Evolutionary conservation across 2,797 vertebrate genomes (phyloP), one percentile per base, ranked within the genome.

Genomic region (Scomberomorus guttatus): DNA sequence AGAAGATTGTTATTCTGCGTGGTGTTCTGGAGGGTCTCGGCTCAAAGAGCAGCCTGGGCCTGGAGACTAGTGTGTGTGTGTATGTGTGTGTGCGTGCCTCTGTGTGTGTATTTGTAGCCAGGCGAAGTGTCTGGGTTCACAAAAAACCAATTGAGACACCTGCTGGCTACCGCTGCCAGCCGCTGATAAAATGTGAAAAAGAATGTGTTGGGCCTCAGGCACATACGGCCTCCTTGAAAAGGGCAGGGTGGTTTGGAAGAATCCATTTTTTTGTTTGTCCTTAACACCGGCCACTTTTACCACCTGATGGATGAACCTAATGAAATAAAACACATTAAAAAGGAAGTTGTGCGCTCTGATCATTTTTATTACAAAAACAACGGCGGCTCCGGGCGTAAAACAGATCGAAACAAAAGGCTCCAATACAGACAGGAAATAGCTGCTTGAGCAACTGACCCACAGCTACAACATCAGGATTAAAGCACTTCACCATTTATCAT

Each of bases 301-400:
- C 10, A 29, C 57, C 70, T 4, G 8, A n/a, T 0, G 61, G 79
- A 70, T 52, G 32, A 68, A 52, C 3, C 61, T 29, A 51, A 81
- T 59, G 37, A 83, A 92, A 92, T 79, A 79, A 89, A 80, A 86
- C 20, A 88, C 79, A 79, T 46, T 54, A 52, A 75, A 72, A 66
- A 61, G 32, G 37, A 29, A 24, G 20, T 67, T 52, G 52, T 74
- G 66, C 59, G 66, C 77, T 89, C 66, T 71, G 86, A 86, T 88
- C 29, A 39, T 81, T 93, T 93, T 94, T 92, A 94, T 93, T 94
- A 92, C 44, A 86, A 92, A 86, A 84, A 74, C 34, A 79, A 82
- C 54, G 42, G 75, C 72, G 52, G 83, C 87, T 92, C 65, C 62
- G 72, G 79, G 87, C 81, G 15, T 34, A 46, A 75, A 91, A 87